Evolutionary conservation across 2,113 vertebrate genomes (phyloP).

Genomic region (Paedocypris sp.): DNA sequence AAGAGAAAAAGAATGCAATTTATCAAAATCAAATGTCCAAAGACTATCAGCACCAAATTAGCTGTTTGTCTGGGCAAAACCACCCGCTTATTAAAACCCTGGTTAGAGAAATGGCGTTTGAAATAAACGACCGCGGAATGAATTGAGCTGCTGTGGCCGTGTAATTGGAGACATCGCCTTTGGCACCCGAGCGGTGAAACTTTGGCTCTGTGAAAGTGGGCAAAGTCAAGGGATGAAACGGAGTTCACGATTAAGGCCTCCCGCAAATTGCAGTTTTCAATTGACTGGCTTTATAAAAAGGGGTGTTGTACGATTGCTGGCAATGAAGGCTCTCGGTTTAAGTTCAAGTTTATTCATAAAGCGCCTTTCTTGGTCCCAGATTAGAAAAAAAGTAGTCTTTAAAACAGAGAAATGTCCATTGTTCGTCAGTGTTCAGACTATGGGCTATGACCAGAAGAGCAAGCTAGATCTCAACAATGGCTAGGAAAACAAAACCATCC

Average conservation of each 20-base stretch:
- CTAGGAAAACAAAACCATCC: too few relatives aligned
- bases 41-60: constrained; percentile 17
- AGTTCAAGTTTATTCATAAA: not conserved
- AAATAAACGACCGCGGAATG: constrained; percentile 16
- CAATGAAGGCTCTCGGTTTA: not conserved
- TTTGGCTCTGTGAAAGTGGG: not conserved
- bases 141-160: not conserved
- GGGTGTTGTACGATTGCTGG: not conserved
- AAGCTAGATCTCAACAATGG: too few relatives aligned
- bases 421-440: too few relatives aligned
- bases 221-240: not conserved
- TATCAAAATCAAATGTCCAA: not conserved
- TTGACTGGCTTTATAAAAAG: constrained; percentile 3
- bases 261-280: constrained; percentile 1
- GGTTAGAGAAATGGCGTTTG: constrained; percentile 5
- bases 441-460: too few relatives aligned
- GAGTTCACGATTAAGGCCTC: not conserved
- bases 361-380: too few relatives aligned
- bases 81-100: constrained; percentile 26
- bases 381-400: too few relatives aligned
- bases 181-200: constrained; percentile 9
- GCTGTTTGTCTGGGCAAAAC: constrained; percentile 19
- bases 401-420: too few relatives aligned
- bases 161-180: constrained; percentile 22
- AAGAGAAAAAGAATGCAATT: not conserved